Percentiles rank a stretch among this genome's conserved stretches.
These are phyloP conservation scores for Mya arenaria DNA, from an alignment of 1,140 invertebrate species.

Conservation along the genomic window DNA sequence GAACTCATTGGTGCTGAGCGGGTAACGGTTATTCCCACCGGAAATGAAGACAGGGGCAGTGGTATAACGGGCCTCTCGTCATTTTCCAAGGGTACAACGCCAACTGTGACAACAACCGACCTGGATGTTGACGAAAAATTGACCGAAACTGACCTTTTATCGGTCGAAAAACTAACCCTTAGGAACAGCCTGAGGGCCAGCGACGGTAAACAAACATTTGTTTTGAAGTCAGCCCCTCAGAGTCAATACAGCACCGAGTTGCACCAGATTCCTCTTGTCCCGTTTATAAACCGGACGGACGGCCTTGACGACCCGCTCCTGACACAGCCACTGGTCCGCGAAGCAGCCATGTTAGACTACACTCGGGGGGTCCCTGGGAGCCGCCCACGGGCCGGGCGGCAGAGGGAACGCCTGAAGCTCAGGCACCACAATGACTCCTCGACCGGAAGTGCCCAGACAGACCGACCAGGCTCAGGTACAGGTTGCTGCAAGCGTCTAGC, in stretches of 20 bases:
- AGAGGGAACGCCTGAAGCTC: neutral
- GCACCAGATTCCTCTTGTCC: neutral
- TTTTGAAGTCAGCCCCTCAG: neutral
- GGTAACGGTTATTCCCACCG: slow-evolving; percentile 10
- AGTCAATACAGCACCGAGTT: neutral
- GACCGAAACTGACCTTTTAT: neutral
- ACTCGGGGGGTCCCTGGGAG: neutral
- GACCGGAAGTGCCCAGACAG: neutral
- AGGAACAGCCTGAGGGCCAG: neutral
- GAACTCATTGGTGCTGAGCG: neutral
- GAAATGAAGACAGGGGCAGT: neutral
- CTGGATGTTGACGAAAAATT: slow-evolving; percentile 8
- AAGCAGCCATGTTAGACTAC: neutral
- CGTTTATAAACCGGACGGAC: slow-evolving; percentile 18
- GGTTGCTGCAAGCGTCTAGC: no score
- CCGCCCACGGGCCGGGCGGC: neutral
- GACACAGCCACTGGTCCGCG: slow-evolving; percentile 11
- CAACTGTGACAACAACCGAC: slow-evolving; percentile 2
- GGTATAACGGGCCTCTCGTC: slow-evolving; percentile 2
- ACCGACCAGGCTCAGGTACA: slow-evolving; percentile 44
- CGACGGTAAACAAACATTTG: neutral
- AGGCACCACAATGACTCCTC: neutral
- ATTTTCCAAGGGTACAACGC: neutral
- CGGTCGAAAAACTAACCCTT: neutral
- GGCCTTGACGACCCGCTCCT: neutral